Evolutionary conservation across 2,113 vertebrate genomes (phyloP), one percentile per base, ranked within the genome.

Genomic region (Ranitomeya imitator): DNA sequence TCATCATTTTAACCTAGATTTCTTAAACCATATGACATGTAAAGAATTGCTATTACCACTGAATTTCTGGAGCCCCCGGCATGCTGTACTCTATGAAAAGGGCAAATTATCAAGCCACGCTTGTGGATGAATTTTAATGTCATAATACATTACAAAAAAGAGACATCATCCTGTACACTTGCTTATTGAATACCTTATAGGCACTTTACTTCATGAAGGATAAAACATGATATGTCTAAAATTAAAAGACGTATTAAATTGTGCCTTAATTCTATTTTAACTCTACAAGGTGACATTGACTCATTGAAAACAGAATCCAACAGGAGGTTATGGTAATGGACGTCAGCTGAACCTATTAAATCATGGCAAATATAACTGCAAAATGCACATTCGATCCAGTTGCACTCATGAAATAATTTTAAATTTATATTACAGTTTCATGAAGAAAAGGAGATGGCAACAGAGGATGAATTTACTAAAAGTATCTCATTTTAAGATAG

Each of bases 201-300:
- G 85, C 85, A 86, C 85, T 79, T 86, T 80, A 86, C 59, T 86
- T 86, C 61, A 55, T 86, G 61, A 86, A 86, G 80, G 60, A 86
- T 54, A 86, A 52, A 74, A 31, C 26, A 57, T 59, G n/a, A 74
- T 54, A 45, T 69, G 18, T 14, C 51, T 79, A 57, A 80, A 86
- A 86, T 79, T 67, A 67, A 51, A 52, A 79, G 45, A 86, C 15
- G 84, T 14, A 61, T 79, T 86, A 54, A 63, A 86, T 54, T 37
- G 63, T 78, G 37, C 6, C 16, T 45, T 86, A 52, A 26, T 51
- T 86, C 54, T 15, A 45, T 51, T 77, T 12, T 19, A 12, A n/a
- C 51, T 76, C 69, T 8, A 55, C 85, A 79, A 86, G 85, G 85
- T 65, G 74, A 86, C 85, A 79, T 86, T 86, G 37, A 65, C n/a